Percentiles rank a stretch among this genome's conserved stretches.
Conservation (phyloP, 2,113 vertebrate species). For the Toxotes chatareus region DNA sequence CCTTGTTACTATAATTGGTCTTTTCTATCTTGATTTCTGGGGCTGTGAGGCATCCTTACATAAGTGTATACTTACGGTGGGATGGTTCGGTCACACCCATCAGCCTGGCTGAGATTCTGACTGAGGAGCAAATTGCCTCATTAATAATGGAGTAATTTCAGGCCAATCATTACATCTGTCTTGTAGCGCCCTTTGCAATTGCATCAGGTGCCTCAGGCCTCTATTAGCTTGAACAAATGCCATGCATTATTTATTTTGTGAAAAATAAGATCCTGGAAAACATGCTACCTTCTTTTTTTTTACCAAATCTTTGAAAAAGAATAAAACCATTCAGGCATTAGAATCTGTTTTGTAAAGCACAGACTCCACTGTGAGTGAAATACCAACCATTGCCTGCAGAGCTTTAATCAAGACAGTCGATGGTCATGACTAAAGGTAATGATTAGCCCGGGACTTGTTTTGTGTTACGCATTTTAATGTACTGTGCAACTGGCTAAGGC, state of each 20-base stretch:
- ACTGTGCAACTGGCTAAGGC: slow-evolving; percentile 5
- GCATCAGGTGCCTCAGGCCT: slow-evolving; percentile 56
- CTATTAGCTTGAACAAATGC: slow-evolving; percentile 65
- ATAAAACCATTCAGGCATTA: slow-evolving; percentile 7
- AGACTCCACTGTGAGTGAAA: slow-evolving; percentile 39
- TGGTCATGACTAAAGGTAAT: slow-evolving; percentile 32
- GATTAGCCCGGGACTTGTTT: slow-evolving; percentile 36
- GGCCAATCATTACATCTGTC: slow-evolving; percentile 65
- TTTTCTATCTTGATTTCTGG: slow-evolving; percentile 68
- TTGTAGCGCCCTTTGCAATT: slow-evolving; percentile 44
- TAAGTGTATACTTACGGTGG: slow-evolving; percentile 59
- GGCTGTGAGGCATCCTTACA: slow-evolving; percentile 50
- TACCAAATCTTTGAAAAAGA: slow-evolving; percentile 4
- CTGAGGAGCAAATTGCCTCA: slow-evolving; percentile 66
- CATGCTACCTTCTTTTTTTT: slow-evolving; percentile 1
- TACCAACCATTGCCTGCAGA: slow-evolving; percentile 46
- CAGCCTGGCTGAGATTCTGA: slow-evolving; percentile 51
- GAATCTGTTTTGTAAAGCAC: slow-evolving; percentile 21
- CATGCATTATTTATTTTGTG: slow-evolving; percentile 52
- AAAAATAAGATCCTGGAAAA: slow-evolving; percentile 38
- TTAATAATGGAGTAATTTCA: slow-evolving; percentile 75
- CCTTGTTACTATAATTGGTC: slow-evolving; percentile 71
- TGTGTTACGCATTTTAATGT: slow-evolving; percentile 3
- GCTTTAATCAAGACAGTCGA: slow-evolving; percentile 25
- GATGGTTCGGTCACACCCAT: slow-evolving; percentile 60